Conservation (phyloP, 92 coral and sea anemone species). For the Umimayanthus chanpuru region DNA sequence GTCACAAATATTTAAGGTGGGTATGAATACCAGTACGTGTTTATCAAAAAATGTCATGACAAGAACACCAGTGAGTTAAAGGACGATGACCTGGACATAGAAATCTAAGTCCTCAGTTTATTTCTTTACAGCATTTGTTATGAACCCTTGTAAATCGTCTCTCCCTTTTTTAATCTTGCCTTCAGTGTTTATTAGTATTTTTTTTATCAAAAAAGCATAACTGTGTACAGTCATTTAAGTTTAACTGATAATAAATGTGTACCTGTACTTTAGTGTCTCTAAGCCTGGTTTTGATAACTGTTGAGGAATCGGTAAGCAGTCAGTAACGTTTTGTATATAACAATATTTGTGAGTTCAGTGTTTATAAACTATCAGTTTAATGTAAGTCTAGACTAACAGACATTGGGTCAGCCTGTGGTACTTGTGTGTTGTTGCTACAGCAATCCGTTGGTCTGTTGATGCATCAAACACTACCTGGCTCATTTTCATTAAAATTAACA, state of each 20-base stretch:
- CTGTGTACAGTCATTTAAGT: too few relatives aligned
- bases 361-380: not conserved
- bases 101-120: not conserved
- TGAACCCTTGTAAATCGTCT: not conserved
- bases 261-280: not conserved
- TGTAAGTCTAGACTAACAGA: not conserved
- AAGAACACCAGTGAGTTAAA: not conserved
- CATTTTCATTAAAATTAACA: not conserved
- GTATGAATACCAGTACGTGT: not conserved
- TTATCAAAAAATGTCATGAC: not conserved
- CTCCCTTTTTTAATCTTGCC: too few relatives aligned
- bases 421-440: not conserved
- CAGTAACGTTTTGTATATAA: not conserved
- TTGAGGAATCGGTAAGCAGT: not conserved
- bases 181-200: too few relatives aligned
- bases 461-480: conserved; percentile 2
- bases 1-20: conserved; percentile 94
- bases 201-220: too few relatives aligned
- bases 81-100: not conserved
- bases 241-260: not conserved
- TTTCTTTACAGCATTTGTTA: not conserved
- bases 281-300: not conserved
- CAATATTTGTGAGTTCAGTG: not conserved
- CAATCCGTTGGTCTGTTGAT: not conserved
- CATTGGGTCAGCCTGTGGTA: not conserved